phyloP scores from a whole-genome alignment of 1,140 invertebrate genomes.

The Drosophila sulfurigaster region DNA sequence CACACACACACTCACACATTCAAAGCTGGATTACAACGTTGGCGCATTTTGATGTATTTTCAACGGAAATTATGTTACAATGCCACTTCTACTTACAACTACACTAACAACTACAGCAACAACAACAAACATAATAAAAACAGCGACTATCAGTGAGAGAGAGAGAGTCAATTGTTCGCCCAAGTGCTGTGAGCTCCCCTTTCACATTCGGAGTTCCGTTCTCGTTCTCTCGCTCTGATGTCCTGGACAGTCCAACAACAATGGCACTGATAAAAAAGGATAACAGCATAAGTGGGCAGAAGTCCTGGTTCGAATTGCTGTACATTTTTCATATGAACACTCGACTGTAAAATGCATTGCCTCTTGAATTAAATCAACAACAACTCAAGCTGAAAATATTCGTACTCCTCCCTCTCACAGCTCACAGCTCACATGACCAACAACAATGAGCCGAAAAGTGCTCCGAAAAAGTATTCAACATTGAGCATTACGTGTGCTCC shows the following conservation, averaged over 20 bases:
- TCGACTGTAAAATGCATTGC: conserved; percentile 76
- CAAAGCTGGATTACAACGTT: conserved; percentile 65
- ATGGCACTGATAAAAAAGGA: conserved; percentile 58
- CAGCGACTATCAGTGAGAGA: conserved; percentile 14
- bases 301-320: conserved; percentile 58
- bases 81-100: conserved; percentile 62
- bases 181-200: conserved; percentile 20
- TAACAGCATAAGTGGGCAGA: conserved; percentile 60
- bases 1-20: conserved; percentile 21
- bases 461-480: conserved; percentile 13
- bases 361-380: conserved; percentile 81
- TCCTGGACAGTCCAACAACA: conserved; percentile 31
- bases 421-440: neutral
- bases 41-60: conserved; percentile 77
- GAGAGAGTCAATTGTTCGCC: conserved; percentile 32
- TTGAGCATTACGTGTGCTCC: conserved; percentile 12
- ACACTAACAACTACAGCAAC: conserved; percentile 5
- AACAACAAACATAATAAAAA: conserved; percentile 41
- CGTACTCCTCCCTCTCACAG: neutral
- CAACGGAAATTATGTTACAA: conserved; percentile 77
- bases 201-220: neutral
- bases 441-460: conserved; percentile 14
- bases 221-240: neutral
- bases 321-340: conserved; percentile 74
- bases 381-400: conserved; percentile 68